phyloP scores from a whole-genome alignment of 92 coral and sea anemone species.

The Paragorgia papillata region DNA sequence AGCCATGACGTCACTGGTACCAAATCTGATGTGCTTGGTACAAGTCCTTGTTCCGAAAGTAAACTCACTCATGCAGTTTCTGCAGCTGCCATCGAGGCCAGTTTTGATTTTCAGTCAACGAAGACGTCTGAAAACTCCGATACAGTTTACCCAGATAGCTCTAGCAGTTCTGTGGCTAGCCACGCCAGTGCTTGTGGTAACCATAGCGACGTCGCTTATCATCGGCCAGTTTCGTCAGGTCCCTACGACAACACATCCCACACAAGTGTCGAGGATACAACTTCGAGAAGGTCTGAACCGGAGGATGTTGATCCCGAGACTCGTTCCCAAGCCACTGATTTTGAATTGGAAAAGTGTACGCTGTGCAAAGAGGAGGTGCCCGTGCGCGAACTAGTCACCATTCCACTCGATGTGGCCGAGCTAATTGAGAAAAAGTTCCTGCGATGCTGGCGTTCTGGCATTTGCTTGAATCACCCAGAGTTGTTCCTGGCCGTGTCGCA shows the following conservation, averaged over 20 bases:
- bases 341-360: conserved; percentile 20
- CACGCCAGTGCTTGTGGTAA: neutral
- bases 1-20: neutral
- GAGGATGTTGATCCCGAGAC: neutral
- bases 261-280: neutral
- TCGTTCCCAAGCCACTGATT: neutral
- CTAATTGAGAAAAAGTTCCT: conserved; percentile 69
- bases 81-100: neutral
- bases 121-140: neutral
- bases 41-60: no score
- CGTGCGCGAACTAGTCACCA: conserved; percentile 54
- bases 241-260: neutral
- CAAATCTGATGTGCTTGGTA: neutral
- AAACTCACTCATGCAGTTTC: no score
- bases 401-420: conserved; percentile 65
- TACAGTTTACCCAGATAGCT: neutral
- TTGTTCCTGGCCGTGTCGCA: conserved; percentile 68
- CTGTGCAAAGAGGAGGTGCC: conserved; percentile 58
- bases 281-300: neutral
- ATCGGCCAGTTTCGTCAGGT: neutral
- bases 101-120: neutral
- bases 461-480: conserved; percentile 79
- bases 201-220: neutral
- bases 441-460: conserved; percentile 95
- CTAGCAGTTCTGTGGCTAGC: neutral